Evolutionary conservation across 2,797 vertebrate species (phyloP).

Genomic region (Phrynocephalus forsythii): DNA sequence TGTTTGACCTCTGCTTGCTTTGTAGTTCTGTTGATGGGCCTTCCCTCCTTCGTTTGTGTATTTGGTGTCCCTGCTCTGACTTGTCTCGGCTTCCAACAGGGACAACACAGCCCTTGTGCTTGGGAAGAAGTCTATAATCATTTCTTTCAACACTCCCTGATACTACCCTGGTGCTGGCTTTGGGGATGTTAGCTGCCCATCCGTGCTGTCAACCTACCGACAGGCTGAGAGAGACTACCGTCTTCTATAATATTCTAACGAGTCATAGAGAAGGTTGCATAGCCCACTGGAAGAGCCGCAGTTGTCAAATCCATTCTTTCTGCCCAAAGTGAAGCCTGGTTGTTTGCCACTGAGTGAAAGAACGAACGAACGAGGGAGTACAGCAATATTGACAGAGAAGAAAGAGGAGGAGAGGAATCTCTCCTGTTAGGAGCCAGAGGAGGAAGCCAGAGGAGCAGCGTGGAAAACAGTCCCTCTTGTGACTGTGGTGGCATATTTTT

Average conservation of each 20-base stretch:
- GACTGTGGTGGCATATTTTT: constrained; percentile 46
- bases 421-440: constrained; percentile 39
- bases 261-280: constrained; percentile 46
- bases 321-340: constrained; percentile 35
- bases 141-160: neutral
- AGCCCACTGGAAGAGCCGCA: constrained; percentile 70
- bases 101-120: no score
- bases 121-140: no score
- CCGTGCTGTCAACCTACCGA: neutral
- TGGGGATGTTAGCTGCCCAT: neutral
- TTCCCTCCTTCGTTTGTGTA: no score
- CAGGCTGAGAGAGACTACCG: neutral
- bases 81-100: no score
- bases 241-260: constrained; percentile 62
- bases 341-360: constrained; percentile 57
- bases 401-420: constrained; percentile 64
- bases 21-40: no score
- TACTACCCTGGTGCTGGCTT: neutral
- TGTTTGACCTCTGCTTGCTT: no score
- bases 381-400: constrained; percentile 68
- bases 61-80: no score
- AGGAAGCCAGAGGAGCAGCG: constrained; percentile 65
- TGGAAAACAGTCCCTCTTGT: constrained; percentile 62
- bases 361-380: constrained; percentile 48
- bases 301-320: constrained; percentile 61